Evolutionary conservation across 2,888 invertebrate species (phyloP).

Genomic region (Lasioglossum leucozonium): DNA sequence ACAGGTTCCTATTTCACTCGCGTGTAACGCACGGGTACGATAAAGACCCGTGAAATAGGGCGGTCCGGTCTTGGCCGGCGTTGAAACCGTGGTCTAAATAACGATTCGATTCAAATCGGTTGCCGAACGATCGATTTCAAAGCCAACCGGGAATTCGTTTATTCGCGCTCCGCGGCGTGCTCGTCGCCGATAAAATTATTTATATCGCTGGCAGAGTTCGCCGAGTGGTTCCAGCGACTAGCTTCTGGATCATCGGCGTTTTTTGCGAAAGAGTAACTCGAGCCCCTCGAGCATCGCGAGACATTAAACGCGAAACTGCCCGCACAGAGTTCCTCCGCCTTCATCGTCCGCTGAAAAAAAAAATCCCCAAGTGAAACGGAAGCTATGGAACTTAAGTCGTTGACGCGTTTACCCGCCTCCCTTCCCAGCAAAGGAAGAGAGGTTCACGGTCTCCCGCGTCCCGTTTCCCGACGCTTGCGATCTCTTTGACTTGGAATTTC

Average conservation of each 20-base stretch:
- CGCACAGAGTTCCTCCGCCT: not conserved
- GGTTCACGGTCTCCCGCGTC: not conserved
- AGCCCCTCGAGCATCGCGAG: too few species aligned
- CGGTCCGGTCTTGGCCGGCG: not conserved
- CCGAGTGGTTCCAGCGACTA: not conserved
- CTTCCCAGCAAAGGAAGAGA: constrained; percentile 2
- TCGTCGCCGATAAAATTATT: not conserved
- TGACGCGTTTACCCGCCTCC: not conserved
- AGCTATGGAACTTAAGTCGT: constrained; percentile 25
- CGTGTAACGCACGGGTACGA: not conserved
- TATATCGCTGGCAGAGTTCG: not conserved
- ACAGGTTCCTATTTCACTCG: not conserved
- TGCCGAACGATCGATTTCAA: constrained; percentile 23
- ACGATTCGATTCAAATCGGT: not conserved
- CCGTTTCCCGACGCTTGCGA: not conserved
- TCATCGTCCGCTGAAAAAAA: not conserved
- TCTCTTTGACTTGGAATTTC: constrained; percentile 53
- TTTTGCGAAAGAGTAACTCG: not conserved
- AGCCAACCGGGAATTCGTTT: not conserved
- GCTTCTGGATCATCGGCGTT: not conserved
- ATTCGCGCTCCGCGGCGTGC: not conserved
- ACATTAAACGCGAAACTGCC: not conserved
- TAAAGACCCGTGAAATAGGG: not conserved
- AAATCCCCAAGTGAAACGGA: not conserved
- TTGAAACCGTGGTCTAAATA: not conserved